Evolutionary conservation across 1,140 invertebrate genomes (phyloP).

Genomic region (Leptestheria dahalacensis): DNA sequence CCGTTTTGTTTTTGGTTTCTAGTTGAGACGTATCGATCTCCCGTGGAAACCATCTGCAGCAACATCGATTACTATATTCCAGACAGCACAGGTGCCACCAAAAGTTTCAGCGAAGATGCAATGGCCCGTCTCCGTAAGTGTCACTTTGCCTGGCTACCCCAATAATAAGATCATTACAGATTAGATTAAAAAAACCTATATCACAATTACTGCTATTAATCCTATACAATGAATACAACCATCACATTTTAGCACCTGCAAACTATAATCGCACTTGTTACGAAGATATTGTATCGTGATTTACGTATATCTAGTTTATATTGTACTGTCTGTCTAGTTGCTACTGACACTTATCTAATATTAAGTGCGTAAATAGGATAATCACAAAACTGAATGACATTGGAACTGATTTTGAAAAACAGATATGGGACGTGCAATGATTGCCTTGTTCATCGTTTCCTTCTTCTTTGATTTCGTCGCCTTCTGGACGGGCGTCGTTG

Average conservation of each 20-base stretch:
- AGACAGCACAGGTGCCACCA: slow-evolving; percentile 56
- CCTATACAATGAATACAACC: too few species aligned
- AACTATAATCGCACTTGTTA: too few species aligned
- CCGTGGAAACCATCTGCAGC: slow-evolving; percentile 84
- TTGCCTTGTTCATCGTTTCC: slow-evolving; percentile 75
- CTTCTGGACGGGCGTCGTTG: slow-evolving; percentile 81
- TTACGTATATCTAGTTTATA: too few species aligned
- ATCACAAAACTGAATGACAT: too few species aligned
- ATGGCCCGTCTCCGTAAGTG: slow-evolving; percentile 67
- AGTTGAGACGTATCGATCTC: slow-evolving; percentile 80
- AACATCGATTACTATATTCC: slow-evolving; percentile 88
- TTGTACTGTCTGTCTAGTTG: too few species aligned
- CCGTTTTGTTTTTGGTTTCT: slow-evolving; percentile 27
- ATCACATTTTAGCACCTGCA: too few species aligned
- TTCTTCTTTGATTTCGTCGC: slow-evolving; percentile 80
- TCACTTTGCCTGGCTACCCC: neutral
- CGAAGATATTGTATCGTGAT: too few species aligned
- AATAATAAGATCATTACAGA: neutral
- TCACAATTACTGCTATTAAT: too few species aligned
- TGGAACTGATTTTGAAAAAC: slow-evolving; percentile 28
- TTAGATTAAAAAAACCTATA: slow-evolving; percentile 5
- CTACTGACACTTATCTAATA: too few species aligned
- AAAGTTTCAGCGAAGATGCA: slow-evolving; percentile 60
- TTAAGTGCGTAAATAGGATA: too few species aligned
- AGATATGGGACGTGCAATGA: slow-evolving; percentile 83